Percentiles rank a stretch among this genome's conserved stretches.
Evolutionary conservation across 1,140 invertebrate species (phyloP).

Genomic region (Rhyzopertha dominica): DNA sequence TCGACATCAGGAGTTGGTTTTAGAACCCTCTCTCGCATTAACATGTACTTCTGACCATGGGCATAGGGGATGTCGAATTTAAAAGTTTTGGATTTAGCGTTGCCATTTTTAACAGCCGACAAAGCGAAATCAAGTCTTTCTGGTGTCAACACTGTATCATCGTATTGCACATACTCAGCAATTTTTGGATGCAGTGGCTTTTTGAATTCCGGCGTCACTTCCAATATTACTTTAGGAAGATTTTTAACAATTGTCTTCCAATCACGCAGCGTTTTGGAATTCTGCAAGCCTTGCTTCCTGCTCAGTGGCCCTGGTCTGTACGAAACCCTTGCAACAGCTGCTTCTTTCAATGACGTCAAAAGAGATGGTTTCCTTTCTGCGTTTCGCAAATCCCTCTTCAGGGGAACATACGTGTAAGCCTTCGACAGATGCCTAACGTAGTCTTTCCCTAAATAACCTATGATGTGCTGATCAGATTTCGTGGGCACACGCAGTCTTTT

Average conservation of each 20-base stretch:
- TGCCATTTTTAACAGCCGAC: slow-evolving; percentile 27
- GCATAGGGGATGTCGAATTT: slow-evolving; percentile 38
- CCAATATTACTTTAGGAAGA: slow-evolving; percentile 39
- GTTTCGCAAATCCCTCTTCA: too few relatives aligned
- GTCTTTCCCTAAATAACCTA: slow-evolving; percentile 6
- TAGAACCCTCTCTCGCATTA: slow-evolving; percentile 32
- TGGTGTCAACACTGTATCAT: slow-evolving; percentile 29
- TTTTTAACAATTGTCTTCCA: slow-evolving; percentile 35
- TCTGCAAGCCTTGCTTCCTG: slow-evolving; percentile 39
- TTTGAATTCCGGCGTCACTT: slow-evolving; percentile 38
- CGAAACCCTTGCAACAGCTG: slow-evolving; percentile 4
- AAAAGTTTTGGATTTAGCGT: slow-evolving; percentile 22
- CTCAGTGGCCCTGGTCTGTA: slow-evolving; percentile 44
- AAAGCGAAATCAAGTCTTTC: slow-evolving; percentile 43
- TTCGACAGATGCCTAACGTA: slow-evolving; percentile 1
- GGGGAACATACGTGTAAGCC: slow-evolving; percentile 4
- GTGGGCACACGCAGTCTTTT: slow-evolving; percentile 13
- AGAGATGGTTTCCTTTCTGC: slow-evolving; percentile 26
- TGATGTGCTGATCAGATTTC: slow-evolving; percentile 8
- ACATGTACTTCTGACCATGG: slow-evolving; percentile 38
- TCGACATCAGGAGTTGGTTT: not conserved
- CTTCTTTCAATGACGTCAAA: slow-evolving; percentile 6
- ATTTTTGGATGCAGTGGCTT: slow-evolving; percentile 35
- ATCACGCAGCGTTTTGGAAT: slow-evolving; percentile 15
- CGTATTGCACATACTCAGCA: slow-evolving; percentile 24